Percentiles rank a stretch among this genome's conserved stretches.
These are phyloP conservation scores for Euplagia quadripunctaria DNA, from an alignment of 2,888 invertebrate genomes.

Conservation along the genomic window DNA sequence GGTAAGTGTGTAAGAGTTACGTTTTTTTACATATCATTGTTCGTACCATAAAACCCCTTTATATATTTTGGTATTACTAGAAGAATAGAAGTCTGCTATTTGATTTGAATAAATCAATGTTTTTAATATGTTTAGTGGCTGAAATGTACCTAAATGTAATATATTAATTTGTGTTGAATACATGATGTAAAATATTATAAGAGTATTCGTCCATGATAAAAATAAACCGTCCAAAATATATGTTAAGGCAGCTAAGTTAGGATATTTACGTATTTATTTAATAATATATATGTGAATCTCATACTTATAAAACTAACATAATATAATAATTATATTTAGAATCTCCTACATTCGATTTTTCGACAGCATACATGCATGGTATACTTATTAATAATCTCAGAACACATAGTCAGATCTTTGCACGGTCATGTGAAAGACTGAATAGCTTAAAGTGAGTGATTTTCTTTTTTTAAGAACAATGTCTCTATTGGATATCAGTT, in stretches of 20 bases:
- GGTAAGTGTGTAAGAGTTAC: not conserved
- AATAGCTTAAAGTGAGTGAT: not conserved
- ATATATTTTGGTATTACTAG: not conserved
- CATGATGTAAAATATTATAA: constrained; percentile 3
- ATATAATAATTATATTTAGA: not conserved
- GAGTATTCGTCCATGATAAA: constrained; percentile 7
- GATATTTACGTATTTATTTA: too few species aligned
- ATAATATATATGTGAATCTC: not conserved
- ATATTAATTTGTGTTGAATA: not conserved
- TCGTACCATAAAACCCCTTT: not conserved
- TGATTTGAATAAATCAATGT: not conserved
- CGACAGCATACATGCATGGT: too few species aligned
- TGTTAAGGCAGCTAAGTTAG: constrained; percentile 5
- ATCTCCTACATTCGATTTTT: not conserved
- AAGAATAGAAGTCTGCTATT: not conserved
- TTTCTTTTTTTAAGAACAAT: not conserved
- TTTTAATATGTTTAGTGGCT: not conserved
- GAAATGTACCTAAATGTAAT: not conserved
- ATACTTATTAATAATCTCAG: not conserved
- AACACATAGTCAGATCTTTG: not conserved
- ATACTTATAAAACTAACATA: not conserved
- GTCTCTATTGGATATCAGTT: not conserved
- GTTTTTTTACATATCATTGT: not conserved
- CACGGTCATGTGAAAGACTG: not conserved
- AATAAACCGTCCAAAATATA: not conserved